A percentile compares a stretch with the other conserved stretches of the same genome.
These are phyloP conservation scores for Mercenaria mercenaria DNA, from an alignment of 1,140 invertebrate genomes.

Conservation along the genomic window DNA sequence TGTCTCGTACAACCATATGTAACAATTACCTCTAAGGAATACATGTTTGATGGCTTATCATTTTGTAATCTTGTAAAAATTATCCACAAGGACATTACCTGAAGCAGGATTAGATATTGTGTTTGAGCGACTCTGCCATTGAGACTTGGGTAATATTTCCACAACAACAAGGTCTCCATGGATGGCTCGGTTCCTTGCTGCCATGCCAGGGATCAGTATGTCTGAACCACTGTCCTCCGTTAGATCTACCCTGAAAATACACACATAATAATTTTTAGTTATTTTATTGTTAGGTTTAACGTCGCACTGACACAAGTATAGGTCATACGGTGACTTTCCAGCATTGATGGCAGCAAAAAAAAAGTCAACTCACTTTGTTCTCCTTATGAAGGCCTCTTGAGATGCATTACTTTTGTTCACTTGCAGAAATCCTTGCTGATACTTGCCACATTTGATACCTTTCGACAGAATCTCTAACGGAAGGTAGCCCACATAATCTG, in stretches of 20 bases:
- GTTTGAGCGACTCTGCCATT: constrained; percentile 96
- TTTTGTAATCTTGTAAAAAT: too few relatives aligned
- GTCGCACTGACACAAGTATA: too few relatives aligned
- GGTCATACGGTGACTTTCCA: too few relatives aligned
- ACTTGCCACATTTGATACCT: constrained; percentile 83
- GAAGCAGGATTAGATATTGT: neutral
- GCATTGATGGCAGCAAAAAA: too few relatives aligned
- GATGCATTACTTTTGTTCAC: constrained; percentile 84
- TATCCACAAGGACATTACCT: neutral
- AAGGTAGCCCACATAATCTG: constrained; percentile 82
- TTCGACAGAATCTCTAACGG: constrained; percentile 79
- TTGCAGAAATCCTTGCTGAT: constrained; percentile 80
- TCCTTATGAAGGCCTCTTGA: constrained; percentile 83
- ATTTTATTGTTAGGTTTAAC: too few relatives aligned
- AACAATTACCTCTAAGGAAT: too few relatives aligned
- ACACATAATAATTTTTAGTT: too few relatives aligned
- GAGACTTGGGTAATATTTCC: constrained; percentile 93
- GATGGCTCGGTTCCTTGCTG: constrained; percentile 95
- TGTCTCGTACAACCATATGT: too few relatives aligned
- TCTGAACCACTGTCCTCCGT: constrained; percentile 83
- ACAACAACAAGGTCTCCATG: constrained; percentile 98
- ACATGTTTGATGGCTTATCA: too few relatives aligned
- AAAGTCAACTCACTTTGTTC: constrained; percentile 74
- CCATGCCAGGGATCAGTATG: constrained; percentile 95
- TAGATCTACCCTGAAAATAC: constrained; percentile 63